Conservation (phyloP, 2,797 vertebrate species). For the Coregonus sp. region DNA sequence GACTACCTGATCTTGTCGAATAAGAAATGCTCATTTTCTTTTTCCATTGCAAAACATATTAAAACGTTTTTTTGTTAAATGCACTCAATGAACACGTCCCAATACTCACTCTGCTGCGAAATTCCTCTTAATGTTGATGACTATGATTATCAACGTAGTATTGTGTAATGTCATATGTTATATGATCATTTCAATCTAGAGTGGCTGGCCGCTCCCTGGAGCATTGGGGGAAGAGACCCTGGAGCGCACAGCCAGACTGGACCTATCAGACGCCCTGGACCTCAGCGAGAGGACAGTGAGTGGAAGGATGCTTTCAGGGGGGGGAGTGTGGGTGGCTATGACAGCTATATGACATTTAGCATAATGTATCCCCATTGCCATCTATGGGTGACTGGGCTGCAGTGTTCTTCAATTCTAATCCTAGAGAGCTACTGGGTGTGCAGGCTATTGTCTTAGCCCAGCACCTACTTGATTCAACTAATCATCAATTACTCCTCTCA, state of each 20-base stretch:
- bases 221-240: not conserved
- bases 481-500: too few relatives aligned
- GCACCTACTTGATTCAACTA: too few relatives aligned
- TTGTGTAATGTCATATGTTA: not conserved
- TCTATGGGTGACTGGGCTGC: too few relatives aligned
- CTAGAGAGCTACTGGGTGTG: too few relatives aligned
- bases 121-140: not conserved
- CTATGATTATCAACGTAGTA: not conserved
- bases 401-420: too few relatives aligned
- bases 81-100: not conserved
- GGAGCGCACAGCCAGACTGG: constrained; percentile 43
- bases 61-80: not conserved
- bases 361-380: not conserved
- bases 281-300: constrained; percentile 76
- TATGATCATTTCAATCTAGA: constrained; percentile 43
- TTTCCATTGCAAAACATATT: not conserved
- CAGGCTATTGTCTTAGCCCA: too few relatives aligned
- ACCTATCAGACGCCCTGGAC: constrained; percentile 57
- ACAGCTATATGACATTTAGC: not conserved
- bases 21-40: not conserved
- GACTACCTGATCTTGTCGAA: too few relatives aligned
- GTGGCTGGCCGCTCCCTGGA: constrained; percentile 25
- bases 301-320: constrained; percentile 3
- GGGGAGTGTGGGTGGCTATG: not conserved
- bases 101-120: constrained; percentile 3